Evolutionary conservation across 2,888 invertebrate genomes (phyloP), one percentile per base, ranked within the genome.

Genomic region (Rhagophthalmus giganteus): DNA sequence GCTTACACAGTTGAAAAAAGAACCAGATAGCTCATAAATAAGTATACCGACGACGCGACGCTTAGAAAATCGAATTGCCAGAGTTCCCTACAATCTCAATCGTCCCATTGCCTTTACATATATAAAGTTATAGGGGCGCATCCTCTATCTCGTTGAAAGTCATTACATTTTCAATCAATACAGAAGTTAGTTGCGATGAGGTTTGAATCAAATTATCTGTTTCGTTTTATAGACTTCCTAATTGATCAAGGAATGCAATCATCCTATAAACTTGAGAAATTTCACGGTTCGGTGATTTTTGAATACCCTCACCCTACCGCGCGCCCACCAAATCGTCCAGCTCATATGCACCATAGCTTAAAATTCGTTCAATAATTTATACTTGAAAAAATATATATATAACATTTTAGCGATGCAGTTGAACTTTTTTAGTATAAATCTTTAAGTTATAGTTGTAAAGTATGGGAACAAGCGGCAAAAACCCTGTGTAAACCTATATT

Each of bases 21-120:
- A 52, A n/a, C n/a, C 37, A 52, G 54, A 45, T 27, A 54, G 50
- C 57, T 57, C 59, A 59, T 59, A 59, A 59, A 59, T 59, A 59
- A 58, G 53, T 57, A 57, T 53, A 57, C 53, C 41, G 53, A n/a
- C n/a, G n/a, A n/a, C n/a, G 55, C 49, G 55, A 57, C 59, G 50
- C 57, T 40, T 46, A 44, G 49, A 44, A 42, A 59, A 59, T 59
- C 50, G 59, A 59, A 59, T 59, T 55, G 59, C 53, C 44, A 53
- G 45, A 46, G 34, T 52, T 55, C 53, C 53, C 49, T 44, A 34
- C 48, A 50, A 50, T 46, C 38, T 46, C 46, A 46, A 47, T 39
- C 39, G 40, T 47, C 33, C 34, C 47, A 40, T 47, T 47, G 33
- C 34, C 24, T 47, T 39, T 47, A 47, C 47, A 40, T 47, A 38